phyloP scores from a whole-genome alignment of 2,888 invertebrate genomes.

The Agonopterix alstromeriana region DNA sequence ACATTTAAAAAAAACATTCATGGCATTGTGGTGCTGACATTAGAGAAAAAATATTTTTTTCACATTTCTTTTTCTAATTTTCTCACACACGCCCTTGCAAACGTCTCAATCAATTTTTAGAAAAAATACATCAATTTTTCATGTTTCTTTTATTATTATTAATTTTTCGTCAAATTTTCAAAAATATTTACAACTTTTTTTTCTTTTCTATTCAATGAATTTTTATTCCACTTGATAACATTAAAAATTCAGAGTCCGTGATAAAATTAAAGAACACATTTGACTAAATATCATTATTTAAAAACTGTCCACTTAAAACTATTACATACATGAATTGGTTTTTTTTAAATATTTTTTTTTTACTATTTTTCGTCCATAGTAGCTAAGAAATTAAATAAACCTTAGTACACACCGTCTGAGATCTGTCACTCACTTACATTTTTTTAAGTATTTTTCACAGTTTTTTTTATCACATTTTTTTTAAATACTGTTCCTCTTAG shows the following conservation, averaged over 20 bases:
- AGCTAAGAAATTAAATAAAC: slow-evolving; percentile 57
- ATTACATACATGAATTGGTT: slow-evolving; percentile 14
- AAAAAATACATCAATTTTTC: slow-evolving; percentile 50
- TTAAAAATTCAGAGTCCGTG: background rate
- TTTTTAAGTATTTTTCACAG: slow-evolving; percentile 52
- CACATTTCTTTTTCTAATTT: slow-evolving; percentile 24
- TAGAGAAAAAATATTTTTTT: slow-evolving; percentile 34
- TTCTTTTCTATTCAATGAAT: slow-evolving; percentile 1
- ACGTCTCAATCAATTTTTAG: slow-evolving; percentile 35
- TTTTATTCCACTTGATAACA: background rate
- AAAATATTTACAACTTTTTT: slow-evolving; percentile 37
- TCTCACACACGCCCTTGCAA: slow-evolving; percentile 28
- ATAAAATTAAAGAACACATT: slow-evolving; percentile 10
- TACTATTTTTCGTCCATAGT: slow-evolving; percentile 38
- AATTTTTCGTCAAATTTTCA: slow-evolving; percentile 17
- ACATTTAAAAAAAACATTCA: slow-evolving; percentile 18
- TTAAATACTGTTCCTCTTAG: slow-evolving; percentile 61
- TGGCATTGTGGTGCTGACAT: slow-evolving; percentile 33
- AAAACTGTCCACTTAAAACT: slow-evolving; percentile 9
- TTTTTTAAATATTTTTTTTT: slow-evolving; percentile 28
- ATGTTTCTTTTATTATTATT: slow-evolving; percentile 19
- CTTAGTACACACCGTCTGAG: slow-evolving; percentile 58
- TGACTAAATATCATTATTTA: slow-evolving; percentile 10
- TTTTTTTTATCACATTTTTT: slow-evolving; percentile 68
- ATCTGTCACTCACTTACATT: slow-evolving; percentile 70